A percentile compares a stretch with the other conserved stretches of the same genome.
phyloP scores from a whole-genome alignment of 2,888 invertebrate genomes.

The Trachelus troglodyta region DNA sequence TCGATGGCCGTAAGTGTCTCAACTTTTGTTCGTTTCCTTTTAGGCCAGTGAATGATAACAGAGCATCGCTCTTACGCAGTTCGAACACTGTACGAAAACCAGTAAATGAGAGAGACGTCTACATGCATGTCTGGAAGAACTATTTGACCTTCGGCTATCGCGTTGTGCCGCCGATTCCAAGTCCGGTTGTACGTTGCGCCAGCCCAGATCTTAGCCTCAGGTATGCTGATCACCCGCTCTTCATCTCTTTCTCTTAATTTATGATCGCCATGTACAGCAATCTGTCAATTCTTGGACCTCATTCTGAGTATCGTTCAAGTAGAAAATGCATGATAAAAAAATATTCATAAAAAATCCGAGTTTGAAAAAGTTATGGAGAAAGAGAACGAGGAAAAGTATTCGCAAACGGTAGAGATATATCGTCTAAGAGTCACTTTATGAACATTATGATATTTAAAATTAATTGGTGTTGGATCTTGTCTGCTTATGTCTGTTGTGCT shows the following conservation, averaged over 20 bases:
- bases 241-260: too few relatives aligned
- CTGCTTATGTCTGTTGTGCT: slow-evolving; percentile 50
- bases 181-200: slow-evolving; percentile 88
- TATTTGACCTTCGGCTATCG: slow-evolving; percentile 97
- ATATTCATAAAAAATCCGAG: too few relatives aligned
- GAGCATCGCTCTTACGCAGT: slow-evolving; percentile 91
- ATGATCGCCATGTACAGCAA: too few relatives aligned
- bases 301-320: too few relatives aligned
- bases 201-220: slow-evolving; percentile 93
- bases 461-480: slow-evolving; percentile 56
- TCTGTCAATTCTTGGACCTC: too few relatives aligned
- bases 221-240: slow-evolving; percentile 66
- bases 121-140: slow-evolving; percentile 98
- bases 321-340: too few relatives aligned
- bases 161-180: slow-evolving; percentile 92
- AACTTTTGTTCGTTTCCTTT: slow-evolving; percentile 39
- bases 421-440: too few relatives aligned
- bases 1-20: too few relatives aligned
- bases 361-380: too few relatives aligned
- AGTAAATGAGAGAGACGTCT: slow-evolving; percentile 92
- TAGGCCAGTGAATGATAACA: slow-evolving; percentile 95
- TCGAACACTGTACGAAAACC: slow-evolving; percentile 90
- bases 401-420: too few relatives aligned
- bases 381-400: too few relatives aligned
- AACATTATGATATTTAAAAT: slow-evolving; percentile 39